Percentiles rank a stretch among this genome's conserved stretches.
phyloP scores from a whole-genome alignment of 2,888 invertebrate genomes.

The Listrodromus nycthemerus region DNA sequence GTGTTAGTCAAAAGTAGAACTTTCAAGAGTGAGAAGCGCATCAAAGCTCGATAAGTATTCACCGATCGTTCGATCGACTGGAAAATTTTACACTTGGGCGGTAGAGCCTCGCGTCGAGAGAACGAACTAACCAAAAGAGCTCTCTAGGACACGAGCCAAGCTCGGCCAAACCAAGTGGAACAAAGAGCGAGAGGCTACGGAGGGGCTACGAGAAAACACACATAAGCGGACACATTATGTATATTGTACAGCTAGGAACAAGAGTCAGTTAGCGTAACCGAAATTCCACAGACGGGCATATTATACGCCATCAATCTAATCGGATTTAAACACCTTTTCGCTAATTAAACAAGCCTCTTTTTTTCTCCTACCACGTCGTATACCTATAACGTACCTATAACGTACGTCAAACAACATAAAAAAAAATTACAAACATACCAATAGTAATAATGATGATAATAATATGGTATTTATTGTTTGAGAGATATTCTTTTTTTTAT shows the following conservation, averaged over 20 bases:
- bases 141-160: constrained; percentile 14
- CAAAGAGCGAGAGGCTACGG: constrained; percentile 46
- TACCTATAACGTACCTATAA: no score
- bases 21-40: background rate
- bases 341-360: constrained; percentile 30
- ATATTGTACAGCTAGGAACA: background rate
- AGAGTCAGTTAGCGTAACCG: constrained; percentile 40
- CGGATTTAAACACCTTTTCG: constrained; percentile 48
- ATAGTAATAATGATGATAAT: constrained; percentile 4
- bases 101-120: constrained; percentile 1
- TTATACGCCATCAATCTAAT: constrained; percentile 30
- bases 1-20: background rate
- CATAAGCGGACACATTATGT: background rate
- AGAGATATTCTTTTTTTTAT: no score
- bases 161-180: constrained; percentile 49
- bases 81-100: constrained; percentile 35
- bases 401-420: background rate
- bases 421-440: background rate
- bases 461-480: background rate
- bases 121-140: background rate
- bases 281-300: constrained; percentile 19
- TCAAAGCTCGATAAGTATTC: constrained; percentile 24
- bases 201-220: background rate
- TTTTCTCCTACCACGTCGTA: background rate
- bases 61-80: constrained; percentile 14